Percentiles rank a stretch among this genome's conserved stretches.
Evolutionary conservation across 2,888 invertebrate species (phyloP).

Genomic region (Sarcophaga caerulescens): DNA sequence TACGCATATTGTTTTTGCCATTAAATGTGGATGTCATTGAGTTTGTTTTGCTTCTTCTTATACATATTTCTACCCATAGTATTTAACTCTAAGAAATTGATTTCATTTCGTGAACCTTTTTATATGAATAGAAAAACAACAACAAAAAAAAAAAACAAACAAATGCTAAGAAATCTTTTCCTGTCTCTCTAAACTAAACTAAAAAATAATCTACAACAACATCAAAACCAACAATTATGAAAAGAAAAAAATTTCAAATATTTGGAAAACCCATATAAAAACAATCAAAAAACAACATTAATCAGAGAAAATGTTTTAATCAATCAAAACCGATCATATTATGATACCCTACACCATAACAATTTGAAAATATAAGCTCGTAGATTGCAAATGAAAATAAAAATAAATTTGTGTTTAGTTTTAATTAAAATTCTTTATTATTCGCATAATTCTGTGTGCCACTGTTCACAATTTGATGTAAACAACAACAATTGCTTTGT

Average conservation of each 20-base stretch:
- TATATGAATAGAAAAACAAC: constrained; percentile 1
- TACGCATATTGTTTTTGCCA: too few species aligned
- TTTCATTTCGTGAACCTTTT: constrained; percentile 54
- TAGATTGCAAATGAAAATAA: too few species aligned
- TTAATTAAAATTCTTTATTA: too few species aligned
- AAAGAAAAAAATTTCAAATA: background rate
- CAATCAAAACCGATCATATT: too few species aligned
- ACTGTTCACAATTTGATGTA: too few species aligned
- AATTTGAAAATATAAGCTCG: too few species aligned
- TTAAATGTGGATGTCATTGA: constrained; percentile 7
- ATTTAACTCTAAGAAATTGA: constrained; percentile 59
- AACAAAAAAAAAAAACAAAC: constrained; percentile 30
- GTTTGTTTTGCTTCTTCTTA: constrained; percentile 43
- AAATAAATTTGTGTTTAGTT: too few species aligned
- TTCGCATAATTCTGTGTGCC: too few species aligned
- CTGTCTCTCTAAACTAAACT: constrained; percentile 61
- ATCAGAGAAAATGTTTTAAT: too few species aligned
- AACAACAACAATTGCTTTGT: too few species aligned
- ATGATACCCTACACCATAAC: too few species aligned
- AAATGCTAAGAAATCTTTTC: constrained; percentile 69
- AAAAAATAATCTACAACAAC: constrained; percentile 34
- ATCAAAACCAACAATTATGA: constrained; percentile 9
- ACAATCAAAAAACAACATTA: background rate
- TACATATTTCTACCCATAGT: constrained; percentile 48
- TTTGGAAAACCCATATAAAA: background rate